These are phyloP conservation scores for Platyscapa corneri DNA, from an alignment of 1,140 invertebrate species.

Conservation along the genomic window DNA sequence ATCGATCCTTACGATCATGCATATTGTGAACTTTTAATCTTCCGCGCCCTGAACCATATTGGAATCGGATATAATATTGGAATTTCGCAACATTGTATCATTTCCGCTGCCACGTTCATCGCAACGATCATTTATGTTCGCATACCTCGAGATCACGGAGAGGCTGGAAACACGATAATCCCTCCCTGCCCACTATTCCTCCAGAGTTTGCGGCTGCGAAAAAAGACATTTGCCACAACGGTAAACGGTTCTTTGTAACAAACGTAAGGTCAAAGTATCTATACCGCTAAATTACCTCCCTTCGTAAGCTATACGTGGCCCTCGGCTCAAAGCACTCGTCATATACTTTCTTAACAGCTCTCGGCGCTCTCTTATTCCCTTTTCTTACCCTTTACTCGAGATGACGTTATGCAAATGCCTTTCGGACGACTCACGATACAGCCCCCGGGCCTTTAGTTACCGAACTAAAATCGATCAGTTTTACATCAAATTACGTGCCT, in stretches of 20 bases:
- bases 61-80: not conserved
- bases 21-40: not conserved
- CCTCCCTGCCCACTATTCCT: not conserved
- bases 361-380: conserved; percentile 38
- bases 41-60: not conserved
- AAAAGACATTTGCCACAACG: conserved; percentile 31
- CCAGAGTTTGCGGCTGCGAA: not conserved
- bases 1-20: not conserved
- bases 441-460: conserved; percentile 41
- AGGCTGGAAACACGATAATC: conserved; percentile 3
- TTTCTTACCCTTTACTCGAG: not conserved
- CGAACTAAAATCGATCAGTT: conserved; percentile 50
- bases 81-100: not conserved
- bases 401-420: conserved; percentile 52
- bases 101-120: not conserved
- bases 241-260: conserved; percentile 32
- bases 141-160: not conserved
- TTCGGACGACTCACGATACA: conserved; percentile 47
- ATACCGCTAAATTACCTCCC: conserved; percentile 31
- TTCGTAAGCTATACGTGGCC: not conserved
- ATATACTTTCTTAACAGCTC: conserved; percentile 30
- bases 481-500: conserved; percentile 52
- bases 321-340: conserved; percentile 26
- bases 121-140: not conserved
- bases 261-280: conserved; percentile 34